A percentile compares a stretch with the other conserved stretches of the same genome.
These are phyloP conservation scores for Microctenopoma steveboyesi DNA, from an alignment of 2,797 vertebrate genomes.

Conservation along the genomic window DNA sequence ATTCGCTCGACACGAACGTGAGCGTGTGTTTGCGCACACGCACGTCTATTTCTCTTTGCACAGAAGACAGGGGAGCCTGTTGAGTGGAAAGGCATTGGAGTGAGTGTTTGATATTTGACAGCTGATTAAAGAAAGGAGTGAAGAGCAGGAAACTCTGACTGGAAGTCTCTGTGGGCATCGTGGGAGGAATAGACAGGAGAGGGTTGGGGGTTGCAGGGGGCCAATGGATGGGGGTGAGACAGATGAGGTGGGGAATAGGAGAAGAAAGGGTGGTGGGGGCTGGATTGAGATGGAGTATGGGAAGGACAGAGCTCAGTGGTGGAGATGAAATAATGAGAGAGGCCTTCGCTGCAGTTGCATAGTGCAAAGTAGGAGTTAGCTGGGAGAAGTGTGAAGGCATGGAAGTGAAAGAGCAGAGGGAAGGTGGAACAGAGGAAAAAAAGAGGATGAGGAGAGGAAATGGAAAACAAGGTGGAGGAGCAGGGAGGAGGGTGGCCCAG, in stretches of 20 bases:
- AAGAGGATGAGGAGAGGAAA: conserved; percentile 49
- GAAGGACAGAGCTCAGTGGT: background rate
- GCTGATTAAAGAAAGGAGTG: conserved; percentile 84
- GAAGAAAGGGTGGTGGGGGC: conserved; percentile 29
- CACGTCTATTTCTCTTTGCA: conserved; percentile 8
- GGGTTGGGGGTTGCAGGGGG: conserved; percentile 9
- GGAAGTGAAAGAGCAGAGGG: conserved; percentile 25
- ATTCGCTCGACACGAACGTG: conserved; percentile 5
- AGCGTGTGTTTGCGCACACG: background rate
- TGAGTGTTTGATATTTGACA: conserved; percentile 83
- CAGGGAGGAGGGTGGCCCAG: conserved; percentile 71
- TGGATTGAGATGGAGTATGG: conserved; percentile 27
- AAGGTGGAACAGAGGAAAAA: conserved; percentile 39
- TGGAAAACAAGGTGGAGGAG: conserved; percentile 64
- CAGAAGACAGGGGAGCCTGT: conserved; percentile 26
- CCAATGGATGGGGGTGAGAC: conserved; percentile 20
- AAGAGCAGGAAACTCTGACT: conserved; percentile 80
- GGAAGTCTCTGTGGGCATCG: conserved; percentile 71
- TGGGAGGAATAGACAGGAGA: conserved; percentile 60
- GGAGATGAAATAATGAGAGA: conserved; percentile 22
- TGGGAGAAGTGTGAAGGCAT: conserved; percentile 14
- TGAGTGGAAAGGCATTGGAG: conserved; percentile 51
- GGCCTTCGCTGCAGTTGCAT: conserved; percentile 6
- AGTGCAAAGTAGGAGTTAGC: conserved; percentile 14
- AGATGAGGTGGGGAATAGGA: conserved; percentile 23